phyloP scores from a whole-genome alignment of 2,113 vertebrate genomes.

The Nothobranchius furzeri region DNA sequence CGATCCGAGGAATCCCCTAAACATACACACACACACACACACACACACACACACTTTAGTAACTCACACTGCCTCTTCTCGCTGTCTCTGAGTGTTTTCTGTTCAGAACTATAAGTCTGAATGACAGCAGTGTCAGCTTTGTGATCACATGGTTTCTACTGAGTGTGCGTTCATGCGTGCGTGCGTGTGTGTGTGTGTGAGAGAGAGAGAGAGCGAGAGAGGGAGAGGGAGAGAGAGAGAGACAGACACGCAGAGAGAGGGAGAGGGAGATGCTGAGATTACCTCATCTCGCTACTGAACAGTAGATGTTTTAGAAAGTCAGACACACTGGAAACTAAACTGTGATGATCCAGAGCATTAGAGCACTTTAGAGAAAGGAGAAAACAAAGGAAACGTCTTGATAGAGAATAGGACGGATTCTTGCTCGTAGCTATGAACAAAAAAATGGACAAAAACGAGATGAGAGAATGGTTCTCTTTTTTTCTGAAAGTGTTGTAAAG shows the following conservation, averaged over 20 bases:
- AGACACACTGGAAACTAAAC: conserved; percentile 8
- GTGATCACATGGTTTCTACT: conserved; percentile 41
- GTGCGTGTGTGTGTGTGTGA: background rate
- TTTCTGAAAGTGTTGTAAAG: too few relatives aligned
- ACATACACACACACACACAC: conserved; percentile 12
- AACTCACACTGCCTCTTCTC: conserved; percentile 8
- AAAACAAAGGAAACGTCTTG: conserved; percentile 1
- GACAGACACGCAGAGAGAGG: too few relatives aligned
- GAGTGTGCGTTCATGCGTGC: conserved; percentile 12
- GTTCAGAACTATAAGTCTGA: conserved; percentile 46
- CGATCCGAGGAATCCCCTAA: conserved; percentile 49
- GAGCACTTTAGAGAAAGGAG: conserved; percentile 17
- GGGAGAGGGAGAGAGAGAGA: too few relatives aligned
- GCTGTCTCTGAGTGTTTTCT: conserved; percentile 30
- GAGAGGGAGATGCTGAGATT: background rate
- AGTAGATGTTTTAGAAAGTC: background rate
- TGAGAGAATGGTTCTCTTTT: too few relatives aligned
- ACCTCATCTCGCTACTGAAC: conserved; percentile 21
- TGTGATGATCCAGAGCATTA: conserved; percentile 22
- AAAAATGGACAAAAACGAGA: background rate
- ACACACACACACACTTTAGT: background rate
- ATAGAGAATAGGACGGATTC: background rate
- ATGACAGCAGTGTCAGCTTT: conserved; percentile 51
- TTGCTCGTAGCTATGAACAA: background rate
- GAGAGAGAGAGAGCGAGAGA: too few relatives aligned